Evolutionary conservation across 2,888 invertebrate genomes (phyloP), one percentile per base, ranked within the genome.

Genomic region (Atrina japonica): DNA sequence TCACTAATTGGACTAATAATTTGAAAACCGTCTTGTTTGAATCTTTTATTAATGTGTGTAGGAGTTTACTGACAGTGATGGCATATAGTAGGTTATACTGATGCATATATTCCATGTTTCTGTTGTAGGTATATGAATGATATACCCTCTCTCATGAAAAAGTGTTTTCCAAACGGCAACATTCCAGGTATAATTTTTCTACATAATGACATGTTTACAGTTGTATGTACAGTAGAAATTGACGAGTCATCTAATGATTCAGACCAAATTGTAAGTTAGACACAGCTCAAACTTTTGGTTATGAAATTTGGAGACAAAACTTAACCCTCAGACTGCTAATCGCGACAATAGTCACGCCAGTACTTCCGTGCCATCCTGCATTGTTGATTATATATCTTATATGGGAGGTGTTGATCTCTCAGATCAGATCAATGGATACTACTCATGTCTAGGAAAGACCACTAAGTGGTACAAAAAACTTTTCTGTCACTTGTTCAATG

Each of bases 141-240:
- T 81, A 88, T 93, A 61, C 83, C 91, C 6, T 64, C 83, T 16
- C 91, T 93, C 66, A 91, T 93, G 88, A 88, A 89, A 25, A 88
- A 88, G 66, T 93, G 92, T 85, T 93, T 93, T 80, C 89, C 91
- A 29, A 80, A 87, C 47, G 88, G 89, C 65, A 88, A 90, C 73
- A 81, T 82, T 70, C 90, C 89, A 81, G 90, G 91, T 90, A 80
- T 63, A 70, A 41, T 35, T 35, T 35, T 25, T n/a, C 21, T n/a
- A 21, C 18, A 41, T 59, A 7, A 25, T 5, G 23, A n/a, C 9
- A 30, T 27, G 55, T 16, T 21, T 14, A 11, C 3, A 55, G 6
- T 18, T 16, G 55, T 27, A n/a, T n/a, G n/a, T n/a, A n/a, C n/a
- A n/a, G n/a, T n/a, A n/a, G n/a, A n/a, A n/a, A n/a, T n/a, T n/a